Evolutionary conservation across 2,888 invertebrate genomes (phyloP), one percentile per base, ranked within the genome.

Genomic region (Lapara coniferarum): DNA sequence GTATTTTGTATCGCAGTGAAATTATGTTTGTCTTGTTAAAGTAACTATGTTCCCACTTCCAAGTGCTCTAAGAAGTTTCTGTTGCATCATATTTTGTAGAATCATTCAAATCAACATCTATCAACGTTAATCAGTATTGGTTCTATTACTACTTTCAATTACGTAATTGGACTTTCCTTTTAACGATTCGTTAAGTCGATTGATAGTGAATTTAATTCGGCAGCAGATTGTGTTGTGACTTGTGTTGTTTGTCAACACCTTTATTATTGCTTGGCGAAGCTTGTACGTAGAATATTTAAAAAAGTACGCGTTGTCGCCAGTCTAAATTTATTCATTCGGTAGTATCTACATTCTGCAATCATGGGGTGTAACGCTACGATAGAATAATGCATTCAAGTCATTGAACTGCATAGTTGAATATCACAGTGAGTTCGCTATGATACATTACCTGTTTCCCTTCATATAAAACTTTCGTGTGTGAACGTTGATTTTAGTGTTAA

Each of bases 161-260:
- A 86, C 85, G 86, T 88, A 72, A 84, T 84, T 85, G 81, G 72
- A 86, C 90, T 90, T 91, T 91, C 91, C 83, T 88, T 81, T 82
- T 78, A 37, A 66, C 66, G 58, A 66, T 13, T 66, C 57, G 69
- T 37, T 53, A 53, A 37, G 53, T 52, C 44, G 63, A 49, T 44
- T 19, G 52, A 46, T 63, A 63, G 53, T 69, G 68, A 53, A 69
- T 69, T 69, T 63, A 53, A 63, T 63, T 63, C 63, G 19, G 63
- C 49, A 63, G 19, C 63, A 46, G 13, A 19, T 13, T 59, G 59
- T 16, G 44, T 46, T 37, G 59, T 16, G 12, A 8, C 37, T 37
- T 0, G 37, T 37, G 5, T 37, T 37, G 37, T 37, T 19, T 16
- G 46, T 63, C 16, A 46, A 49, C 13, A 46, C 46, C 19, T 49